phyloP scores from a whole-genome alignment of 2,797 vertebrate genomes.

The Rhynchonycteris naso region DNA sequence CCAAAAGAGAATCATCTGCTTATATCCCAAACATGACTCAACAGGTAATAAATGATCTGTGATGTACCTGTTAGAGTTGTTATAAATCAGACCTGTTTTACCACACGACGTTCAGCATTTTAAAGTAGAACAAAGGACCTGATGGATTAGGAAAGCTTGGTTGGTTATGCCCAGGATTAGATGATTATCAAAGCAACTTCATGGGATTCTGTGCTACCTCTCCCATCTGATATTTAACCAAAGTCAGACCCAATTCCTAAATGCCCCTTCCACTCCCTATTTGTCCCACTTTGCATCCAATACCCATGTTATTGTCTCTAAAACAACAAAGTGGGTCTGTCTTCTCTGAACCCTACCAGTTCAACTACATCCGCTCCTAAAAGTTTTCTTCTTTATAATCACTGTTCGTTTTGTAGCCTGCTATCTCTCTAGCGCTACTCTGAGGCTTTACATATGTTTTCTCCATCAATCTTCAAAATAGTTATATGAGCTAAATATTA shows the following conservation, averaged over 20 bases:
- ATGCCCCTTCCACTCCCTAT: background rate
- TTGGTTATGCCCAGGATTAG: background rate
- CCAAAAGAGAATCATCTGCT: background rate
- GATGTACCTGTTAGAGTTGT: background rate
- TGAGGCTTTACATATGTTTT: background rate
- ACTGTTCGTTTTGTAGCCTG: background rate
- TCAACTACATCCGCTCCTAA: background rate
- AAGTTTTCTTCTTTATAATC: background rate
- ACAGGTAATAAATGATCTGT: background rate
- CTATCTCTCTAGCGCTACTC: background rate
- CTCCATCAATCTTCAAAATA: background rate
- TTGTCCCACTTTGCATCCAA: background rate
- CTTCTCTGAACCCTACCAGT: background rate
- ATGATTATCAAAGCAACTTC: background rate
- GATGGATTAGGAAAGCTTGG: background rate
- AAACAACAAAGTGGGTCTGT: background rate
- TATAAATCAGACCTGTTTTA: background rate
- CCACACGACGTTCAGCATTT: background rate
- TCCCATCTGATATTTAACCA: background rate
- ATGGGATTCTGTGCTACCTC: background rate
- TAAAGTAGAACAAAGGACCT: background rate
- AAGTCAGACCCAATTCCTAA: background rate
- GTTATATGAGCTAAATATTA: background rate
- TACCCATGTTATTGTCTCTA: background rate
- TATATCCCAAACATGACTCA: background rate